Evolutionary conservation across 2,797 vertebrate species (phyloP), one percentile per base, ranked within the genome.

Genomic region (Xiphorhynchus erythropygius): DNA sequence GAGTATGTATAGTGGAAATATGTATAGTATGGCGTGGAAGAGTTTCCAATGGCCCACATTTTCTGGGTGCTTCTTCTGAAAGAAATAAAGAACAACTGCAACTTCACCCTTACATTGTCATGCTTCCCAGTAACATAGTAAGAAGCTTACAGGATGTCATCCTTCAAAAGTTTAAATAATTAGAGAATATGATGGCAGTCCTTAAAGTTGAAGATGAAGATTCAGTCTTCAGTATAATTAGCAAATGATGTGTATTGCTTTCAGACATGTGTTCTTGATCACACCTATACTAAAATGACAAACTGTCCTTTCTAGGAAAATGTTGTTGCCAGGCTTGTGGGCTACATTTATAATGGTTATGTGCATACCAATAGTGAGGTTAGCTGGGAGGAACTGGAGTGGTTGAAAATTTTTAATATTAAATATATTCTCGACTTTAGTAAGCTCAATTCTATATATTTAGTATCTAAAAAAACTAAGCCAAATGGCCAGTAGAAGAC

Each of bases 41-140:
- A 59, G 4, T 28, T 53, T 49, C 5, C 13, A 67, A 90, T 12
- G 2, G 11, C 8, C 3, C 6, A 5, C 0, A 1, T 75, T 44
- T 81, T 84, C 50, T 62, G 14, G 0, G 6, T 46, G 14, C 1
- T 90, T 18, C 13, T 65, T 47, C 25, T 23, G 44, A 78, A 84
- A 75, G 18, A 75, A 56, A 25, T 6, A 35, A 71, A 30, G 21
- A 57, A 46, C 30, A 52, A 42, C 5, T 21, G 18, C 64, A 39
- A 16, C 7, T 42, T 55, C 4, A 5, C 6, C 39, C 39, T 77
- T 63, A 25, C 2, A 12, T 19, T 10, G 24, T 12, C 12, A 13
- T 11, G 27, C 6, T 18, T 60, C 9, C 21, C 15, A 62, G n/a
- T 32, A 11, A 27, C 19, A n/a, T 4, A 3, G 27, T 37, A 60